These are phyloP conservation scores for Tringa solitaria DNA, from an alignment of 2,113 vertebrate genomes.

Conservation along the genomic window DNA sequence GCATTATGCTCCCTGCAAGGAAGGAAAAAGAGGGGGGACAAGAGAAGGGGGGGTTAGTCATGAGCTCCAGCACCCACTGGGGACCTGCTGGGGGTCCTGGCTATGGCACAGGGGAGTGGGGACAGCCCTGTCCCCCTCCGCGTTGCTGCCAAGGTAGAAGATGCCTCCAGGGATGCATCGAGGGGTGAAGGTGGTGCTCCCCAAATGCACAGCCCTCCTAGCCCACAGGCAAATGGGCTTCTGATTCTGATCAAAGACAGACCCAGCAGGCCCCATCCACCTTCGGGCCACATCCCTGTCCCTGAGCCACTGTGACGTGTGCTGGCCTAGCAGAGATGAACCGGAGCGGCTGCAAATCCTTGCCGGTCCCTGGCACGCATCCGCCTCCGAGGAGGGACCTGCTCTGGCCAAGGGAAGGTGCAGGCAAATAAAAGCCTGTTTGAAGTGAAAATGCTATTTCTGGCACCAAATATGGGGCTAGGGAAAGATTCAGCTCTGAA, in stretches of 20 bases:
- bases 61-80: rapidly evolving
- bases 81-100: background rate
- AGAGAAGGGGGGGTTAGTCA: background rate
- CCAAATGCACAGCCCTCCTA: background rate
- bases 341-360: background rate
- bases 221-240: rapidly evolving
- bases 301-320: rapidly evolving
- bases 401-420: background rate
- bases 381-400: background rate
- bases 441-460: background rate
- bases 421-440: background rate
- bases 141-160: background rate
- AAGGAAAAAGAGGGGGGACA: too few species aligned
- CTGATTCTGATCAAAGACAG: background rate
- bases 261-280: background rate
- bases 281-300: background rate
- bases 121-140: background rate
- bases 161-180: background rate
- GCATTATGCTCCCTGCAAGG: slow-evolving; percentile 78
- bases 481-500: background rate
- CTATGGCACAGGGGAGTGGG: too few species aligned
- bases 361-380: background rate
- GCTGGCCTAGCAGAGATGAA: background rate
- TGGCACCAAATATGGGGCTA: background rate
- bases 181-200: background rate